Evolutionary conservation across 2,888 invertebrate genomes (phyloP), one percentile per base, ranked within the genome.

Genomic region (Acronicta psi): DNA sequence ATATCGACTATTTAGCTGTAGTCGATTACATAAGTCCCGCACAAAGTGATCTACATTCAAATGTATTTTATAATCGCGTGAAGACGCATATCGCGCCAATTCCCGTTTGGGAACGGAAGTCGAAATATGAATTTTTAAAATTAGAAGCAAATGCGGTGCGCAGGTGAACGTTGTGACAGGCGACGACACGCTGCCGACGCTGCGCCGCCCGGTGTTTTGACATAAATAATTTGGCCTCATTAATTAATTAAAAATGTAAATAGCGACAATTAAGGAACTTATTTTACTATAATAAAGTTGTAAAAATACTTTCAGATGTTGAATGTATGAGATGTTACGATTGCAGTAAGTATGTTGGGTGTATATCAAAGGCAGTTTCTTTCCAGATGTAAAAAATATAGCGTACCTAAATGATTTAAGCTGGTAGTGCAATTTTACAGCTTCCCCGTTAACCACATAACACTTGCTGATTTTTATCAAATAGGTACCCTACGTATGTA

Each of bases 41-140:
- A 42, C 50, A 53, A 74, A 70, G 63, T 57, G 57, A 59, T 62
- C 68, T 77, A 74, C 50, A 62, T 68, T 70, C 40, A 36, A 59
- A 57, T 43, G 50, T 66, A 69, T 63, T 66, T 68, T 73, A 75
- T 64, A 75, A 77, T 75, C 69, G 44, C 49, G 81, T 69, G 78
- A 77, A 79, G 75, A 75, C 80, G 71, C 82, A 80, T 80, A 86
- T 81, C 84, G 89, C 90, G 91, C 92, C 90, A 91, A 92, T 90
- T 91, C 89, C 88, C 88, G 87, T 92, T 93, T 83, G 85, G 84
- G 89, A 93, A 82, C 94, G 93, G 93, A 93, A 92, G 93, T 93
- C 84, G 86, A 89, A 90, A 92, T 92, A 90, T 91, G 91, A 91
- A 82, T 89, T 93, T 92, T 92, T 92, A 92, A 91, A 90, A 86